Conservation (phyloP, 2,113 vertebrate species). For the Bufo gargarizans region DNA sequence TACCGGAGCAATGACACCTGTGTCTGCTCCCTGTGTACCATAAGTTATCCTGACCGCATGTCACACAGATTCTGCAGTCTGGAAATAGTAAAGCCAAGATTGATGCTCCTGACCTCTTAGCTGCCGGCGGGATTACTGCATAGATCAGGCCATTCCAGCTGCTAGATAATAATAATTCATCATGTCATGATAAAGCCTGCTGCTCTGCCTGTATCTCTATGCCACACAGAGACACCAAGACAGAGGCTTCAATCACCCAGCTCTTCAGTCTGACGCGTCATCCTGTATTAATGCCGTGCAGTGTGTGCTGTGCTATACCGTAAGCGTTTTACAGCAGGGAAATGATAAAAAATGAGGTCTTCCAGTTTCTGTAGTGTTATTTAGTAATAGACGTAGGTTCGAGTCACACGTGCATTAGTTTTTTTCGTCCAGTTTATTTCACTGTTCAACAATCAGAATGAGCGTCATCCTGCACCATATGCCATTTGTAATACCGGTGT, state of each 20-base stretch:
- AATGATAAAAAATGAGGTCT: not conserved
- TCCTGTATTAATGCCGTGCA: not conserved
- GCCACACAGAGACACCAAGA: slow-evolving; percentile 35
- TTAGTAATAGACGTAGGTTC: not conserved
- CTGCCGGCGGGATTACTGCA: slow-evolving; percentile 47
- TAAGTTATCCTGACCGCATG: slow-evolving; percentile 33
- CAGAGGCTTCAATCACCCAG: slow-evolving; percentile 31
- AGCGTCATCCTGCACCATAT: too few relatives aligned
- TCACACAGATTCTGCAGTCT: slow-evolving; percentile 36
- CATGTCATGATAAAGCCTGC: slow-evolving; percentile 50
- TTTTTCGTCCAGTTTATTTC: not conserved
- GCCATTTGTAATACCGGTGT: too few relatives aligned
- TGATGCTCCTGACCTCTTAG: slow-evolving; percentile 49
- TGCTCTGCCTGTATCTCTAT: slow-evolving; percentile 42
- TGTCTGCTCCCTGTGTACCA: slow-evolving; percentile 7
- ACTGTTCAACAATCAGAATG: too few relatives aligned
- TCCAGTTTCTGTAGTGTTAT: not conserved
- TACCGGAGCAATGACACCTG: slow-evolving; percentile 36
- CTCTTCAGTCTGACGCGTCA: slow-evolving; percentile 13
- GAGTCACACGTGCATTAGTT: not conserved
- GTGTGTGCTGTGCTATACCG: not conserved
- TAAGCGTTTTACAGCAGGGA: not conserved
- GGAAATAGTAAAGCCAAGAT: slow-evolving; percentile 48
- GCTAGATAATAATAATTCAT: slow-evolving; percentile 45
- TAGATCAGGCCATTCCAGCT: slow-evolving; percentile 38